Evolutionary conservation across 2,888 invertebrate genomes (phyloP), one percentile per base, ranked within the genome.

Genomic region (Podabrus alpinus): DNA sequence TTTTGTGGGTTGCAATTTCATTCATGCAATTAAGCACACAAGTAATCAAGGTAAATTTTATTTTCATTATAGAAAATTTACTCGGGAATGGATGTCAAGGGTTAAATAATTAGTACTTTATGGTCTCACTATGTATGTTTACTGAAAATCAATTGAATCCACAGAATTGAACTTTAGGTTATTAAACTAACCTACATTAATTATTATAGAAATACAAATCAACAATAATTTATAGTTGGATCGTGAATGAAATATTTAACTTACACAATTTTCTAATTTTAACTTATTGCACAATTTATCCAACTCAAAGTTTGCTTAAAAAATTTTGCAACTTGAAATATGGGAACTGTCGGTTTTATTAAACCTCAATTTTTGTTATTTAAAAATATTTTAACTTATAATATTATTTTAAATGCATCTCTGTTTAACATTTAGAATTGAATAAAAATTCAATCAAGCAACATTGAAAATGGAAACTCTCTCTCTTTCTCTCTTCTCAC

Each of bases 1-100:
- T 70, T 78, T 86, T 77, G 81, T 85, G 80, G 85, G 83, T 81
- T 85, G 85, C 81, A 83, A 82, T 78, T 84, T 83, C 80, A 77
- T 81, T 76, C 79, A 83, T 76, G 79, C 80, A 73, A 79, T 80
- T 74, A 81, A 79, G 77, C 81, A 82, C 29, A 70, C 78, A 25
- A 73, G 64, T 69, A 72, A 71, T 71, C 73, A 76, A 76, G 76
- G 76, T 76, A 76, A 61, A 69, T 45, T 45, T 29, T 45, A n/a
- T 45, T n/a, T 9, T 45, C 7, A 0, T 45, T 45, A 9, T n/a
- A 45, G 45, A 45, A n/a, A 45, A n/a, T 45, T 45, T 45, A 45
- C 5, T 45, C n/a, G n/a, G n/a, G n/a, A n/a, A 7, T 45, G 45
- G n/a, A 45, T n/a, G n/a, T n/a, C 45, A 45, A 45, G n/a, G 7